A percentile compares a stretch with the other conserved stretches of the same genome.
These are phyloP conservation scores for Terebella lapidaria DNA, from an alignment of 2,888 invertebrate species.

Conservation along the genomic window DNA sequence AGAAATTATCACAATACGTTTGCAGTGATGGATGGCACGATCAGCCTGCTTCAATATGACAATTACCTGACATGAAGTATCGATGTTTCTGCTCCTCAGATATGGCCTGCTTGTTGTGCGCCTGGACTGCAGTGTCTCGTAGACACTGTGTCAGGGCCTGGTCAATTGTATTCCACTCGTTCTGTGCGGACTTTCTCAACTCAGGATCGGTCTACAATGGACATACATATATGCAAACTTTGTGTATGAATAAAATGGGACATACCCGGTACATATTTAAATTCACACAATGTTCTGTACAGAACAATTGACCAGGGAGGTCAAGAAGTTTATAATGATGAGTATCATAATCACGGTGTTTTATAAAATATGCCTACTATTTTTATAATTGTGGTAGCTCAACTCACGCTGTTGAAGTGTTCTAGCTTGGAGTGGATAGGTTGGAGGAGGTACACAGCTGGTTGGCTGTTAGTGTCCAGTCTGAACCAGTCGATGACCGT, in stretches of 20 bases:
- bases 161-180: not conserved
- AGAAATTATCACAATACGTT: too few relatives aligned
- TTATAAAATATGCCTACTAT: too few relatives aligned
- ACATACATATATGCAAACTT: too few relatives aligned
- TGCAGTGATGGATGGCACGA: too few relatives aligned
- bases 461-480: not conserved
- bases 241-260: too few relatives aligned
- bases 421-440: constrained; percentile 2
- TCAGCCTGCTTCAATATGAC: too few relatives aligned
- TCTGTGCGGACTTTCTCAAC: not conserved
- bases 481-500: constrained; percentile 3
- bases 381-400: too few relatives aligned
- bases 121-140: not conserved
- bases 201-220: not conserved
- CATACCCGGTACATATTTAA: too few relatives aligned
- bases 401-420: constrained; percentile 5
- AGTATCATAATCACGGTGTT: too few relatives aligned
- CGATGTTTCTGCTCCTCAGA: constrained; percentile 29
- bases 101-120: constrained; percentile 20
- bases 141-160: not conserved
- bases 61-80: constrained; percentile 33
- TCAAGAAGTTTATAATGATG: too few relatives aligned
- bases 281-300: too few relatives aligned
- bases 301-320: too few relatives aligned
- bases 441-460: not conserved